Conservation (phyloP, 1,140 invertebrate genomes). For the Whitmania pigra region DNA sequence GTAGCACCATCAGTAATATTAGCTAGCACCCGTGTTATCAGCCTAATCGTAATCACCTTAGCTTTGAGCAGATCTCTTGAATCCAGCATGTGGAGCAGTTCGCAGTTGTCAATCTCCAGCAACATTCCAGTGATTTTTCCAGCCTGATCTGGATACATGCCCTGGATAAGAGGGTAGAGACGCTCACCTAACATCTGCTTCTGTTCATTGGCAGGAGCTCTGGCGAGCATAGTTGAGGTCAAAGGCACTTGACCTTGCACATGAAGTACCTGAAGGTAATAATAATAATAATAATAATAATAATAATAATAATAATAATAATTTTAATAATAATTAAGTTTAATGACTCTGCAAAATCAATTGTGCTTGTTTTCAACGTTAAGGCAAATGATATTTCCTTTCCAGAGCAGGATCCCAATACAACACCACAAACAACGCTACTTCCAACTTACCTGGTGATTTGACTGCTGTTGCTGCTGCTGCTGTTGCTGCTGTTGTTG, state of each 20-base stretch:
- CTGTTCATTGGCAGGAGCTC: slow-evolving; percentile 82
- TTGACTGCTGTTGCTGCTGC: too few relatives aligned
- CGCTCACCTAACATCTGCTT: slow-evolving; percentile 98
- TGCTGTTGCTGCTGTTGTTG: neutral
- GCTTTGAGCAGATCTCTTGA: slow-evolving; percentile 85
- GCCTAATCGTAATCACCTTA: slow-evolving; percentile 47
- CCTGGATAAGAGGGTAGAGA: slow-evolving; percentile 85
- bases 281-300: neutral
- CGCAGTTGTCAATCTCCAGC: slow-evolving; percentile 96
- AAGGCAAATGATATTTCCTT: too few relatives aligned
- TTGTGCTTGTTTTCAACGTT: too few relatives aligned
- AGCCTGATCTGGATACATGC: slow-evolving; percentile 79
- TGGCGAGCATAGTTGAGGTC: slow-evolving; percentile 86
- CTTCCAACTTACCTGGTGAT: too few relatives aligned
- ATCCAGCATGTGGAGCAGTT: slow-evolving; percentile 94
- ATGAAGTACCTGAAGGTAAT: slow-evolving; percentile 7
- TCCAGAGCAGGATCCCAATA: neutral
- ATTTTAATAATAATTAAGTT: neutral
- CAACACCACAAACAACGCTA: neutral
- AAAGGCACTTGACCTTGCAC: slow-evolving; percentile 87
- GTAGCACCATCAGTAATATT: too few relatives aligned
- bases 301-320: slow-evolving; percentile 3
- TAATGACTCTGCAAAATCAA: too few relatives aligned
- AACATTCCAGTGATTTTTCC: slow-evolving; percentile 99
- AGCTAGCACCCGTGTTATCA: neutral